Base-by-base conservation (phyloP, 92 coral and sea anemone genomes). In the Phymanthus crucifer region DNA sequence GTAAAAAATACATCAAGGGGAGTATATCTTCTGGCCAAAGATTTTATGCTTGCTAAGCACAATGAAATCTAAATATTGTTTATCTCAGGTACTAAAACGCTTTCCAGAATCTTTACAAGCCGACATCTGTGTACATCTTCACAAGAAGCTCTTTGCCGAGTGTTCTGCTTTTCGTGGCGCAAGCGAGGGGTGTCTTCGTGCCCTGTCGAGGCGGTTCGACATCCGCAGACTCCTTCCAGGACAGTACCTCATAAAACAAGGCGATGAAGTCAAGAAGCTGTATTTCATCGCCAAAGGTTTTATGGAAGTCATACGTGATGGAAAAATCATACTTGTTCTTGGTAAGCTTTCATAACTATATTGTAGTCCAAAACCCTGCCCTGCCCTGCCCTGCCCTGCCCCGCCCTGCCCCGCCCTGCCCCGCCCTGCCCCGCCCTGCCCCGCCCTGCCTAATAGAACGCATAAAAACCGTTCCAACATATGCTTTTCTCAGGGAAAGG, bases 81-180 rank as follows among this genome's bases (percentile, higher is more conserved):
- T 58, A 13, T 82, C 56, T 32, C 82, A 96, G 99, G 94, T 96
- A 61, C 88, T 96, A 74, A 82, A 87, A 54, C 86, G 92, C 57
- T 96, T 96, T 74, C 99, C 99, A 12, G 99, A 96, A 57, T 89
- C 96, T 27, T 94, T 96, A 24, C 99, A 96, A 84, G 93, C 92
- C 9, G 99, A 96, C 64, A 94, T 96, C 40, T 86, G 99, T 50
- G 89, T 88, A 66, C 94, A 90, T 72, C 74, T 96, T 21, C 94
- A 92, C 74, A 84, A 88, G 56, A 73, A 83, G 34, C 74, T 96
- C 35, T 93, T 96, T 47, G 86, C 90, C 19, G 74, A 82, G 33
- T 89, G 93, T 48, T 70, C 94, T 16, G 91, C 93, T n/a, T 96
- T 96, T 45, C 88, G 87, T 47, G 92, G 83, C 26, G 98, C 93